These are phyloP conservation scores for Peromyscus nudipes DNA, from an alignment of 2,797 vertebrate genomes.

Conservation along the genomic window DNA sequence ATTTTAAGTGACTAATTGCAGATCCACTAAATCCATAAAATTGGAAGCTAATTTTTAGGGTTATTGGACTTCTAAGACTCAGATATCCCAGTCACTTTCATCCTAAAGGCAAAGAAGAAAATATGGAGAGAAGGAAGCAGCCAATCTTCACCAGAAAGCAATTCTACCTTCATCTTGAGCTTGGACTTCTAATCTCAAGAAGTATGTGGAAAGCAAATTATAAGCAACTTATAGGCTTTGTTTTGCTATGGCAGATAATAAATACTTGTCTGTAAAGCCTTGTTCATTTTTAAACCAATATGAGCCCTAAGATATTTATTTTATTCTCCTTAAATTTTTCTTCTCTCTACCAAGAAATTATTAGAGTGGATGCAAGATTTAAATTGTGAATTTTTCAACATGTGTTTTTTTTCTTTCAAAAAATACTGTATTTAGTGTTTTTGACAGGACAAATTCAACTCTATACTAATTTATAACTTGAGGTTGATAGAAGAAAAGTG, in stretches of 20 bases:
- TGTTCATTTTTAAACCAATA: not conserved
- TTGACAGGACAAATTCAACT: not conserved
- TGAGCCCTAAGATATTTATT: not conserved
- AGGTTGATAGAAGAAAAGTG: not conserved
- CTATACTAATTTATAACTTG: not conserved
- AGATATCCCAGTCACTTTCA: not conserved
- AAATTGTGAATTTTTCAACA: not conserved
- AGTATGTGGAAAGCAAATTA: not conserved
- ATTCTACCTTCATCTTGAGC: not conserved
- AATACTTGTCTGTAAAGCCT: not conserved
- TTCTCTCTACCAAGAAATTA: not conserved
- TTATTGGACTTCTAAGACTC: not conserved
- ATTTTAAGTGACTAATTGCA: not conserved
- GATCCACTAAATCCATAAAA: not conserved
- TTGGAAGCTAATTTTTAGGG: not conserved
- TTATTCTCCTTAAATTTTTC: not conserved
- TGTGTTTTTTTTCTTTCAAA: not conserved
- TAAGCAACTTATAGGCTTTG: not conserved
- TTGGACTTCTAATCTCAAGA: not conserved
- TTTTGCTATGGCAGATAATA: not conserved
- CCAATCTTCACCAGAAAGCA: not conserved
- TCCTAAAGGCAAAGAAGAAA: not conserved
- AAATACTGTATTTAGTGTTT: not conserved
- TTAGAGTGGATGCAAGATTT: not conserved
- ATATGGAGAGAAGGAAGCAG: not conserved